These are phyloP conservation scores for Mya arenaria DNA, from an alignment of 1,140 invertebrate genomes.

Conservation along the genomic window DNA sequence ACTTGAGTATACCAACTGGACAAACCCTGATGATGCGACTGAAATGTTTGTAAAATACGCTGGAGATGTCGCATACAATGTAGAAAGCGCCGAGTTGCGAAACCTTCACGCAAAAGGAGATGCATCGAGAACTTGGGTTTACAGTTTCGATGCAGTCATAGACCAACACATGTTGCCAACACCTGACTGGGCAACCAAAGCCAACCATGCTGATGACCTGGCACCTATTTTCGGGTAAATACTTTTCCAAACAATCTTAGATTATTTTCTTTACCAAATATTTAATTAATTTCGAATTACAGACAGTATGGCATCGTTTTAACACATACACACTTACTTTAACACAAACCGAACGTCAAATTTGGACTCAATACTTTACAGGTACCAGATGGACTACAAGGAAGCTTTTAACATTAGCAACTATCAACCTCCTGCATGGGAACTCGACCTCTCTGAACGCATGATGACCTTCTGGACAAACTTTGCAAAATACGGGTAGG, in stretches of 20 bases:
- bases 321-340: too few species aligned
- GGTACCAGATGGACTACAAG: too few species aligned
- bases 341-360: too few species aligned
- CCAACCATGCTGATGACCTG: constrained; percentile 67
- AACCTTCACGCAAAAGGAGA: constrained; percentile 7
- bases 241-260: too few species aligned
- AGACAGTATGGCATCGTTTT: too few species aligned
- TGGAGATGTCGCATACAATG: constrained; percentile 19
- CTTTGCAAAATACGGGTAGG: too few species aligned
- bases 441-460: too few species aligned
- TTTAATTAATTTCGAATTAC: too few species aligned
- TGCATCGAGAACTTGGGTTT: constrained; percentile 20
- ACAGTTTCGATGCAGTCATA: constrained; percentile 43
- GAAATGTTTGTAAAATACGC: constrained; percentile 1
- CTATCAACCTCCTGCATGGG: too few species aligned
- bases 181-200: constrained; percentile 51
- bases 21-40: neutral
- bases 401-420: too few species aligned
- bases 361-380: too few species aligned
- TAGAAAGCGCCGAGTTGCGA: neutral
- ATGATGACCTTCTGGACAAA: constrained; percentile 55
- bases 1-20: constrained; percentile 33
- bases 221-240: constrained; percentile 62
- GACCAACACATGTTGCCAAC: constrained; percentile 9
- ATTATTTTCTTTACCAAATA: too few species aligned